Percentiles rank a stretch among this genome's conserved stretches.
phyloP scores from a whole-genome alignment of 1,140 invertebrate genomes.

The Conopomorpha cramerella region DNA sequence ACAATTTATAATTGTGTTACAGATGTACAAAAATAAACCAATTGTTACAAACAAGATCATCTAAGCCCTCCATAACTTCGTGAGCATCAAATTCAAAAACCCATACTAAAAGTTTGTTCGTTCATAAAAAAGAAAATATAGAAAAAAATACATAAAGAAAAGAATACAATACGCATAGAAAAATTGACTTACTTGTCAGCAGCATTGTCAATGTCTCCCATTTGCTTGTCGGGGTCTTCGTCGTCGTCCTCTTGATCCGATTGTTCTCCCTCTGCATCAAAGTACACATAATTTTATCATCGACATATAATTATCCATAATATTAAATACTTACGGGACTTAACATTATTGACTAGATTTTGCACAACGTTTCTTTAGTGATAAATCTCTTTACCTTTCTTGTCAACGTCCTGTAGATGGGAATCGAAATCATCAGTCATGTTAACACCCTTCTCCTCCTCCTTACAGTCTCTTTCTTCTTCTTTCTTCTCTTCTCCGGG shows the following conservation, averaged over 20 bases:
- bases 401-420: slow-evolving; percentile 74
- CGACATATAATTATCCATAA: too few relatives aligned
- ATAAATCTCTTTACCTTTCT: slow-evolving; percentile 60
- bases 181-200: slow-evolving; percentile 68
- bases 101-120: too few relatives aligned
- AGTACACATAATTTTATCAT: too few relatives aligned
- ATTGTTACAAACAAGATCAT: too few relatives aligned
- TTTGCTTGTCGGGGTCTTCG: slow-evolving; percentile 89
- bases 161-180: background rate
- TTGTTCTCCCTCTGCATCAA: slow-evolving; percentile 56
- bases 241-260: slow-evolving; percentile 72
- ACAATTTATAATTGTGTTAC: too few relatives aligned
- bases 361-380: too few relatives aligned
- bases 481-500: slow-evolving; percentile 75
- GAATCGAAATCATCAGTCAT: slow-evolving; percentile 90
- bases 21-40: background rate
- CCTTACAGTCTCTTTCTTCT: slow-evolving; percentile 80
- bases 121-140: slow-evolving; percentile 12
- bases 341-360: too few relatives aligned
- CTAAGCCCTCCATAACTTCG: too few relatives aligned
- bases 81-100: too few relatives aligned
- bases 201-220: slow-evolving; percentile 89
- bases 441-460: slow-evolving; percentile 93
- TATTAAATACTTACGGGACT: too few relatives aligned
- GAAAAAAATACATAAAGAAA: background rate